Conservation (phyloP, 1,140 invertebrate genomes). For the Trachymyrmex septentrionalis region DNA sequence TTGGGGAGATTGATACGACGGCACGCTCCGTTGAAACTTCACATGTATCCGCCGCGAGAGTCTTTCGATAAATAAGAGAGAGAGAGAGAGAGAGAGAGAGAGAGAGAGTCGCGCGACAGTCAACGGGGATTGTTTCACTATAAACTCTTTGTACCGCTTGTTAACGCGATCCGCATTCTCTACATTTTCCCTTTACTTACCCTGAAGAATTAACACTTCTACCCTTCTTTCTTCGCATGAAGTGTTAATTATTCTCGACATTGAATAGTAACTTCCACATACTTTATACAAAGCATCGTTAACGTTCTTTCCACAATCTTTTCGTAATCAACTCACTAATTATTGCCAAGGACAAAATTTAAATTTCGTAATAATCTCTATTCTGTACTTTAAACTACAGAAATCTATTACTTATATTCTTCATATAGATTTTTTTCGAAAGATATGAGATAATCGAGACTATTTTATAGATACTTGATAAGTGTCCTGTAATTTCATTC, state of each 20-base stretch:
- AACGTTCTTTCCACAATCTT: neutral
- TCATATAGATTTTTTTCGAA: neutral
- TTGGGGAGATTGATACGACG: slow-evolving; percentile 72
- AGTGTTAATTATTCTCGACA: slow-evolving; percentile 43
- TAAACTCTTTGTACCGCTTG: slow-evolving; percentile 67
- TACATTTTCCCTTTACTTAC: slow-evolving; percentile 59
- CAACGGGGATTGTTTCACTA: slow-evolving; percentile 72
- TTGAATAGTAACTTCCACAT: slow-evolving; percentile 30
- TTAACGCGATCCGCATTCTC: slow-evolving; percentile 75
- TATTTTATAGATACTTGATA: neutral
- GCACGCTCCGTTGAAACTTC: slow-evolving; percentile 67
- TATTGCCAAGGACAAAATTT: neutral
- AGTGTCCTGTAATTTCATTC: neutral
- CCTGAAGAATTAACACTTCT: slow-evolving; percentile 42
- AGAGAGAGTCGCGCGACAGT: slow-evolving; percentile 29
- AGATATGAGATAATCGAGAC: neutral
- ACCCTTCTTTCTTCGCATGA: neutral
- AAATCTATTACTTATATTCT: neutral
- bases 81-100: slow-evolving; percentile 16
- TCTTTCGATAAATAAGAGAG: slow-evolving; percentile 70
- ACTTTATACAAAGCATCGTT: neutral
- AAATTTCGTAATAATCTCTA: neutral
- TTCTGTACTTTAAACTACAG: neutral
- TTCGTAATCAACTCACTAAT: neutral
- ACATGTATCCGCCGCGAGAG: slow-evolving; percentile 28